Evolutionary conservation across 2,797 vertebrate species (phyloP).

Genomic region (Morus bassanus): DNA sequence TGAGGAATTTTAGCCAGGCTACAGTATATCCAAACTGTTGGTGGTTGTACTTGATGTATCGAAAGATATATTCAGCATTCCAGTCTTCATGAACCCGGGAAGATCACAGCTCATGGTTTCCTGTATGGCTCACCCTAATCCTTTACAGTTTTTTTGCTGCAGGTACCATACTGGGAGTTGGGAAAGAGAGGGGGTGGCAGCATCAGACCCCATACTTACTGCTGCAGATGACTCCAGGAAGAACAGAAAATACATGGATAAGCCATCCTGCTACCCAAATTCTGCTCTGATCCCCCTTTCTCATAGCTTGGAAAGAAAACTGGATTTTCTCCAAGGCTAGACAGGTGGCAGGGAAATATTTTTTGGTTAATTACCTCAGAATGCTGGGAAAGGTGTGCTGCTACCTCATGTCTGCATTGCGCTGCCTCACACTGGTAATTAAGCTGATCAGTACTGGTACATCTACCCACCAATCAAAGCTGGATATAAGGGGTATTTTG

Average conservation of each 20-base stretch:
- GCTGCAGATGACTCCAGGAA: not conserved
- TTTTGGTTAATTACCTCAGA: constrained; percentile 71
- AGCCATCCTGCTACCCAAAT: not conserved
- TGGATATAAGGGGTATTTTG: constrained; percentile 57
- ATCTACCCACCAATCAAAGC: constrained; percentile 65
- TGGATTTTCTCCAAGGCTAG: constrained; percentile 67
- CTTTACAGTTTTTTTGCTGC: not conserved
- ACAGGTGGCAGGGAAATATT: constrained; percentile 69
- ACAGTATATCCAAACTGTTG: not conserved
- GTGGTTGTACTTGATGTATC: not conserved
- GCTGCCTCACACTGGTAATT: constrained; percentile 65
- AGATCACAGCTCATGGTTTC: not conserved
- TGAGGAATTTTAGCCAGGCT: not conserved
- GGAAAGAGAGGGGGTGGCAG: not conserved
- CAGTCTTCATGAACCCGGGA: not conserved
- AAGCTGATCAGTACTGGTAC: constrained; percentile 65
- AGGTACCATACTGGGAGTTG: not conserved
- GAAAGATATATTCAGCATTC: not conserved
- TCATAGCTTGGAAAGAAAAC: constrained; percentile 36
- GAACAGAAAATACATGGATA: not conserved
- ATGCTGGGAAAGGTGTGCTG: constrained; percentile 67
- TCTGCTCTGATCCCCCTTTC: constrained; percentile 22
- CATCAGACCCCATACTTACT: not conserved
- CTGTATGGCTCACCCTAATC: not conserved
- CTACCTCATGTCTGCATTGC: constrained; percentile 62